These are phyloP conservation scores for Orbicella faveolata DNA, from an alignment of 64 coral and sea anemone genomes.

Conservation along the genomic window DNA sequence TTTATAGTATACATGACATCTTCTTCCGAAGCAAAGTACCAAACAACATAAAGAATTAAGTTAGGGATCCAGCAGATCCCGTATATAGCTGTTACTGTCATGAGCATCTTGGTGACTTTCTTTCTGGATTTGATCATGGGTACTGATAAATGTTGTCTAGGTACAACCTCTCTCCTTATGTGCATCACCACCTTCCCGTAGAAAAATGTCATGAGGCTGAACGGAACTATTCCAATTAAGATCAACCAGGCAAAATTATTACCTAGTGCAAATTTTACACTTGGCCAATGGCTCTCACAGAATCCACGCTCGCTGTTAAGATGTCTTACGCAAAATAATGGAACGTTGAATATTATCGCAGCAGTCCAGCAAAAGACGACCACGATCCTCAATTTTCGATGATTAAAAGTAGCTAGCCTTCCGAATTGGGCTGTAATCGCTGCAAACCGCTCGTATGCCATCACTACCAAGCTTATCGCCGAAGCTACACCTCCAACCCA, in stretches of 20 bases:
- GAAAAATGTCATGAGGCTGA: neutral
- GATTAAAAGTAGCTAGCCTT: neutral
- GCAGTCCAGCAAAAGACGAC: neutral
- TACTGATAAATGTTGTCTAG: neutral
- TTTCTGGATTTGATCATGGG: neutral
- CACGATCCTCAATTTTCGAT: neutral
- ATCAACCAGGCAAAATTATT: neutral
- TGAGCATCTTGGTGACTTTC: constrained; percentile 14
- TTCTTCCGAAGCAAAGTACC: neutral
- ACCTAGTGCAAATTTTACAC: neutral
- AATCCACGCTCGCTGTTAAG: neutral
- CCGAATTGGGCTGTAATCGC: neutral
- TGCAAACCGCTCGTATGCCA: neutral
- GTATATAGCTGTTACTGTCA: constrained; percentile 3
- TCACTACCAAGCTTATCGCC: neutral
- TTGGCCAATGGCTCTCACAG: constrained; percentile 1
- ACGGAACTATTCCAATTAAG: neutral
- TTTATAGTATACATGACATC: constrained; percentile 19
- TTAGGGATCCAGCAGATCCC: neutral
- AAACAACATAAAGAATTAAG: constrained; percentile 1
- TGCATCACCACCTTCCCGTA: neutral
- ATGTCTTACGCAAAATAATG: neutral
- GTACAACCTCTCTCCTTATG: neutral
- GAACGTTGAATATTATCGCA: neutral
- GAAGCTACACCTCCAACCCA: constrained; percentile 10